phyloP scores from a whole-genome alignment of 2,888 invertebrate genomes.

The Norana najaformis region DNA sequence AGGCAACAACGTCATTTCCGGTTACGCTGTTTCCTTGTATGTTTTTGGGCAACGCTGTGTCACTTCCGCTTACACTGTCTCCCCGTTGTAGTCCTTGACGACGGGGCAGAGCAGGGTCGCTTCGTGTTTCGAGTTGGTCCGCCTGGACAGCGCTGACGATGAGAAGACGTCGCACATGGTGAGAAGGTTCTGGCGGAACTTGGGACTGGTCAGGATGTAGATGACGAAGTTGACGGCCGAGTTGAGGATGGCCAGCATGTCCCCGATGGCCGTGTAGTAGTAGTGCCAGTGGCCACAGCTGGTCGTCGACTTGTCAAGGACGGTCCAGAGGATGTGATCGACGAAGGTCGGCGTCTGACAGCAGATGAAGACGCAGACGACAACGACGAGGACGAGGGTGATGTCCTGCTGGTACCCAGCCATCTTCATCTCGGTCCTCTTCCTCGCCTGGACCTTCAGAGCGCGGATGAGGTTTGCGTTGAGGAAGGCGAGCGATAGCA shows the following conservation, averaged over 20 bases:
- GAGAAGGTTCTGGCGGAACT: conserved; percentile 38
- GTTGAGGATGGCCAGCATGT: conserved; percentile 43
- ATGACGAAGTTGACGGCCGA: conserved; percentile 45
- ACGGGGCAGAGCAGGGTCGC: conserved; percentile 1
- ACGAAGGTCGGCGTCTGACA: conserved; percentile 47
- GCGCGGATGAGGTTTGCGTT: conserved; percentile 45
- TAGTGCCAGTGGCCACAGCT: conserved; percentile 45
- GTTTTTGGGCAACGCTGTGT: not conserved
- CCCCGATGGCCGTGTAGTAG: conserved; percentile 46
- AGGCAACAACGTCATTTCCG: not conserved
- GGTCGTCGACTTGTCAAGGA: conserved; percentile 36
- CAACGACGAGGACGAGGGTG: conserved; percentile 45
- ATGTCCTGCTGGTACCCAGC: conserved; percentile 44
- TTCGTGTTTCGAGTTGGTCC: not conserved
- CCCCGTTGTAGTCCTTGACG: not conserved
- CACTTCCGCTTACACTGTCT: not conserved
- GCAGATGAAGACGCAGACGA: conserved; percentile 45
- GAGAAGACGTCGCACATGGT: not conserved
- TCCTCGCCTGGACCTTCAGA: conserved; percentile 40
- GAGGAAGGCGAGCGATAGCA: conserved; percentile 43
- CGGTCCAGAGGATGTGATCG: conserved; percentile 46
- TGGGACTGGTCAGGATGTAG: conserved; percentile 43
- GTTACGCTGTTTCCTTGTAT: not conserved
- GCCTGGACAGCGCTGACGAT: not conserved
- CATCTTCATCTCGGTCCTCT: conserved; percentile 39